Conservation (phyloP, 1,140 invertebrate species). For the Drosophila punjabiensis region DNA sequence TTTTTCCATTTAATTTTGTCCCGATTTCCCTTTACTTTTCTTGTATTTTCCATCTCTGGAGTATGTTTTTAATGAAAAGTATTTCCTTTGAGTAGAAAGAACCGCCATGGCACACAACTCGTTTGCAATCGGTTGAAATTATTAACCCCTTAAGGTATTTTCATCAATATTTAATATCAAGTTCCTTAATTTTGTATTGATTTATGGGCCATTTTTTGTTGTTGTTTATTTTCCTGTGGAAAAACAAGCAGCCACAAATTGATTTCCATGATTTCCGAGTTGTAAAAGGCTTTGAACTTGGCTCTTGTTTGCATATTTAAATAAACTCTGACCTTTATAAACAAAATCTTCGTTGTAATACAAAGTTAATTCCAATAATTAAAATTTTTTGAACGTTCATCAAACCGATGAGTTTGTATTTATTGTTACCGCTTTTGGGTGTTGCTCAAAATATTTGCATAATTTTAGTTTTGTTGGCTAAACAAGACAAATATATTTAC, state of each 20-base stretch:
- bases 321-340: constrained; percentile 40
- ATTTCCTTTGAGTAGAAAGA: not conserved
- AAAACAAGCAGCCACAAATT: constrained; percentile 23
- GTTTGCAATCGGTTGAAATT: not conserved
- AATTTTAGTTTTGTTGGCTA: constrained; percentile 33
- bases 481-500: constrained; percentile 25
- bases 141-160: constrained; percentile 20
- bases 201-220: constrained; percentile 49
- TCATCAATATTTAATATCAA: constrained; percentile 63
- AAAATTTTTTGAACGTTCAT: constrained; percentile 22
- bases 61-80: not conserved
- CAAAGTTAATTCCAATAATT: constrained; percentile 30
- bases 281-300: constrained; percentile 65
- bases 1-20: constrained; percentile 2
- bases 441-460: constrained; percentile 38
- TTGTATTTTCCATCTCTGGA: not conserved
- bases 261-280: constrained; percentile 28
- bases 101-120: not conserved
- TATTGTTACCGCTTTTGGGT: constrained; percentile 19
- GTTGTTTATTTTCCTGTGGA: constrained; percentile 19
- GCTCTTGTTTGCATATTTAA: constrained; percentile 26
- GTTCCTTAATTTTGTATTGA: constrained; percentile 61
- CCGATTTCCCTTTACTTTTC: not conserved
- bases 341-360: constrained; percentile 19
- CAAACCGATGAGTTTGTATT: constrained; percentile 14